A percentile compares a stretch with the other conserved stretches of the same genome.
Evolutionary conservation across 2,888 invertebrate species (phyloP).

Genomic region (Apamea sordens): DNA sequence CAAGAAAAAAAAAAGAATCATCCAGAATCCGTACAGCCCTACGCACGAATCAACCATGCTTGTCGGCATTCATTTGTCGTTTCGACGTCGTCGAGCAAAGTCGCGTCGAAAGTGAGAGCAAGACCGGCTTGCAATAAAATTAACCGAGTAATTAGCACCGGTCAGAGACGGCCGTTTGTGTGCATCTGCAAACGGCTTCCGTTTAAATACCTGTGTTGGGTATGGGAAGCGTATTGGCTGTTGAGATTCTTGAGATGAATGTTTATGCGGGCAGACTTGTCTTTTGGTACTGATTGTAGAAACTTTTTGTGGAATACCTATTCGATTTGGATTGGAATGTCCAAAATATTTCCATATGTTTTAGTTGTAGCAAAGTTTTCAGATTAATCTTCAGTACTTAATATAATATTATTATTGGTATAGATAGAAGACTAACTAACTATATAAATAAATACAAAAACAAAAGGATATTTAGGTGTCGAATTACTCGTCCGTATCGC

Average conservation of each 20-base stretch:
- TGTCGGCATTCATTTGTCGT: conserved; percentile 67
- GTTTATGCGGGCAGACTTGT: neutral
- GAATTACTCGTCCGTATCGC: too few species aligned
- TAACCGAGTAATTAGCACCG: conserved; percentile 73
- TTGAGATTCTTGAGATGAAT: neutral
- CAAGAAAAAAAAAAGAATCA: neutral
- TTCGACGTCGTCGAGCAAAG: conserved; percentile 51
- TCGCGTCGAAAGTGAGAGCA: conserved; percentile 72
- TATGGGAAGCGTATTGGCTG: conserved; percentile 1
- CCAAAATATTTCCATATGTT: neutral
- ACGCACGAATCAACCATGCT: conserved; percentile 40
- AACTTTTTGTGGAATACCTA: neutral
- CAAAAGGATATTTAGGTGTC: too few species aligned
- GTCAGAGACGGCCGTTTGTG: conserved; percentile 67
- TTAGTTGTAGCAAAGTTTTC: too few species aligned
- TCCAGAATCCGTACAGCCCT: conserved; percentile 55
- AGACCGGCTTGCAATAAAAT: conserved; percentile 68
- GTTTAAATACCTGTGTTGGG: conserved; percentile 38
- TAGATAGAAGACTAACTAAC: too few species aligned
- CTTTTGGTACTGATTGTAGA: neutral
- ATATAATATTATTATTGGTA: too few species aligned
- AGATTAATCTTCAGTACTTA: too few species aligned
- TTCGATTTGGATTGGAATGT: neutral
- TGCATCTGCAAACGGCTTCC: conserved; percentile 60
- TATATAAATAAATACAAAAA: too few species aligned